Evolutionary conservation across 1,140 invertebrate genomes (phyloP), one percentile per base, ranked within the genome.

Genomic region (Pachypsylla venusta): DNA sequence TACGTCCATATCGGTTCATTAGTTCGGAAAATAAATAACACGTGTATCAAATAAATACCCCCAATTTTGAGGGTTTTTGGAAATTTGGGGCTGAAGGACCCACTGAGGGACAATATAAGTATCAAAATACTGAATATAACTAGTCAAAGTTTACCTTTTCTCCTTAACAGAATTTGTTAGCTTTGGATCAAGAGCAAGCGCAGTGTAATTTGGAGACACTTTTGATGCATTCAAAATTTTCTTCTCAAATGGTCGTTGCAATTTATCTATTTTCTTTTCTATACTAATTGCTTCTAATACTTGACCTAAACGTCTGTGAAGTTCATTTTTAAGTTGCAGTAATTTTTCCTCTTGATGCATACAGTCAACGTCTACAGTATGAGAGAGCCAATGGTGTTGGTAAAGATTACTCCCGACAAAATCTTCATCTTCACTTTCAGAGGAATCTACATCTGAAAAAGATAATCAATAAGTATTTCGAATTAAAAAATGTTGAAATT

Each of bases 81-180:
- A n/a, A n/a, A n/a, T n/a, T n/a, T n/a, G n/a, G n/a, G n/a, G n/a
- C n/a, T n/a, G n/a, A n/a, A n/a, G n/a, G n/a, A n/a, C n/a, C n/a
- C n/a, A n/a, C n/a, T n/a, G n/a, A n/a, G n/a, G n/a, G n/a, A n/a
- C n/a, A n/a, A n/a, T n/a, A n/a, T n/a, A n/a, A n/a, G n/a, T n/a
- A n/a, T n/a, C n/a, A n/a, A n/a, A n/a, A n/a, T n/a, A n/a, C n/a
- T n/a, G n/a, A n/a, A n/a, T n/a, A n/a, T n/a, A n/a, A n/a, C n/a
- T n/a, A n/a, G n/a, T n/a, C n/a, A n/a, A n/a, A n/a, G n/a, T 20
- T 56, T 57, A 63, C 62, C 62, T 63, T 48, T 60, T 61, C 42
- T 55, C 40, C 56, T 61, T 62, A 27, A 48, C n/a, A 25, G 56
- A 24, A 39, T 26, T 35, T 20, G 40, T 53, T n/a, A 63, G 60